These are phyloP conservation scores for Artibeus lituratus DNA, from an alignment of 2,797 vertebrate genomes.

Conservation along the genomic window DNA sequence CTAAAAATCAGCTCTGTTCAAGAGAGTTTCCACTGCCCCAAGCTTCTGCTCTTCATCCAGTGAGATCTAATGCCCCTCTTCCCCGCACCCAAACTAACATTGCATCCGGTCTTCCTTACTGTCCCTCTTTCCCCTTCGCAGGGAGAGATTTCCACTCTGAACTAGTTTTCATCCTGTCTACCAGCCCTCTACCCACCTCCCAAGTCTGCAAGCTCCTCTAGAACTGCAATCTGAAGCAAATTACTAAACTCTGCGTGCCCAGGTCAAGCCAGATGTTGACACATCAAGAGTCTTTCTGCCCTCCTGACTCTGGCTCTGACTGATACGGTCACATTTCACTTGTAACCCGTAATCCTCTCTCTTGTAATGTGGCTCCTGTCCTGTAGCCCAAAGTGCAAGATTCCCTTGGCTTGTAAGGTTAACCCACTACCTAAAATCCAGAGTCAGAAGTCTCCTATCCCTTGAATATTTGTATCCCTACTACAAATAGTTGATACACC, in stretches of 20 bases:
- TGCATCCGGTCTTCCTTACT: background rate
- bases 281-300: background rate
- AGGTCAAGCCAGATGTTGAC: background rate
- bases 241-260: background rate
- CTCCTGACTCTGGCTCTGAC: background rate
- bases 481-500: background rate
- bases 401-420: background rate
- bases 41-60: background rate
- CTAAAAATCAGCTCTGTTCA: background rate
- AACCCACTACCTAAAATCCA: background rate
- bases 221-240: background rate
- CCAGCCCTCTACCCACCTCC: background rate
- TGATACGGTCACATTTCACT: background rate
- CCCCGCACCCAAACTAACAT: background rate
- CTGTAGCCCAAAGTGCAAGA: background rate
- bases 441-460: background rate
- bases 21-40: background rate
- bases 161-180: background rate
- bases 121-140: background rate
- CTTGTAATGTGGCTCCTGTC: background rate
- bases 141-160: background rate
- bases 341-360: background rate
- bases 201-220: background rate
- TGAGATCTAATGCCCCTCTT: background rate
- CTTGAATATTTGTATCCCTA: background rate